Base-by-base conservation (phyloP, 2,888 invertebrate genomes). In the Argyresthia goedartella region DNA sequence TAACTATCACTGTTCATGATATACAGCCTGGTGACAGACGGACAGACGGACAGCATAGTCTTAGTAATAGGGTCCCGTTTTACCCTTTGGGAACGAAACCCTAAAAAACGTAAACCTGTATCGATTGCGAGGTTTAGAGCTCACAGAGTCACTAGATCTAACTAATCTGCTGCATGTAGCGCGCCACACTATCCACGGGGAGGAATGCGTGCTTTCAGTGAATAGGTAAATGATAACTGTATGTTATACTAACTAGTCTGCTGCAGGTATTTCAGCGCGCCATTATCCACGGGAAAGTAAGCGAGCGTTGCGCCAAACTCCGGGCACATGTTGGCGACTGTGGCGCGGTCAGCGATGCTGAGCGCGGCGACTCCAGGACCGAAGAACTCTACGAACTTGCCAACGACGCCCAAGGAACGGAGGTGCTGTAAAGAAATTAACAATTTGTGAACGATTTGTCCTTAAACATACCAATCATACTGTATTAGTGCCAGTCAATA, bases 271-370 rank as follows among this genome's bases (percentile, higher is more conserved):
- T 86, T 81, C 48, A 98, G 82, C 34, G 96, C 95, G 35, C 89
- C 84, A 34, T 88, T 77, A 81, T 98, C 98, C 0, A 97, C 94
- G 0, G 98, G 96, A 85, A 99, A 99, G 79, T 92, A 97, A 0
- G 96, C 98, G 56, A 97, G 93, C 0, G 98, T 99, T 13, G 98
- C 99, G 0, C 99, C 99, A 73, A 98, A 99, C 67, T 87, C 87
- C 0, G 99, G 99, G 69, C 97, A 98, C 99, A 99, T 99, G 86
- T 99, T 99, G 59, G 97, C 95, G 52, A 99, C 96, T 0, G 99
- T 99, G 0, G 99, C 98, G 46, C 99, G 88, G 85, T 99, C 99
- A 0, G 99, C 98, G 56, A 99, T 96, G 52, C 96, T 96, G 4
- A 99, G 81, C 53, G 94, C 93, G 0, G 91, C 78, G 4, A 98